Evolutionary conservation across 2,113 vertebrate species (phyloP).

Genomic region (Climacteris rufus): DNA sequence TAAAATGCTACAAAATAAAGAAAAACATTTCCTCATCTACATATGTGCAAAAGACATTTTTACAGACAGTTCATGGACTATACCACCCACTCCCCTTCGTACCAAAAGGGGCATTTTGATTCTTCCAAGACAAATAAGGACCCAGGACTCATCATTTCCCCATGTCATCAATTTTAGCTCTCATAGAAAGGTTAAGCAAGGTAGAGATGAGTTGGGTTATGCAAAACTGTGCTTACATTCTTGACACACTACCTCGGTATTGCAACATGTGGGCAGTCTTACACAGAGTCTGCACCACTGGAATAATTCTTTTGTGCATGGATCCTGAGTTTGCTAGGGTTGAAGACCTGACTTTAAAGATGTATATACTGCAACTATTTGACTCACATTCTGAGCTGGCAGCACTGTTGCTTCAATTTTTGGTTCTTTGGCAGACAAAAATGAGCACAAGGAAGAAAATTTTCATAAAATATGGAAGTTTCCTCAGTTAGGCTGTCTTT

Average conservation of each 20-base stretch:
- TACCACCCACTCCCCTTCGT: rapidly evolving
- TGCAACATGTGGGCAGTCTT: not conserved
- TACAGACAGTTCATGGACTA: not conserved
- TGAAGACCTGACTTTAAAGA: not conserved
- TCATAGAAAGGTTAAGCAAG: not conserved
- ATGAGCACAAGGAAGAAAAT: not conserved
- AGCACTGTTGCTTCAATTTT: not conserved
- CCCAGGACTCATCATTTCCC: not conserved
- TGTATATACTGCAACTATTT: not conserved
- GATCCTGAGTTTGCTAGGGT: not conserved
- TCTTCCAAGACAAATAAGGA: not conserved
- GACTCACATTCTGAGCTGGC: not conserved
- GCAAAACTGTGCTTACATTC: not conserved
- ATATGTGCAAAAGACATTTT: not conserved
- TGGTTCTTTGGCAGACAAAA: not conserved
- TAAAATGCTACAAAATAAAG: not conserved
- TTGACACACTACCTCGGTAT: not conserved
- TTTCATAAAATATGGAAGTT: not conserved
- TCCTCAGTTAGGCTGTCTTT: not conserved
- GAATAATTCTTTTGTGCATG: not conserved
- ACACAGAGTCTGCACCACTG: not conserved
- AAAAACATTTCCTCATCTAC: not conserved
- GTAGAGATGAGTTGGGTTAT: not conserved
- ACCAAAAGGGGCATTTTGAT: not conserved
- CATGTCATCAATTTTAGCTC: not conserved